Conservation (phyloP, 2,888 invertebrate species). For the Chrysolina americana region DNA sequence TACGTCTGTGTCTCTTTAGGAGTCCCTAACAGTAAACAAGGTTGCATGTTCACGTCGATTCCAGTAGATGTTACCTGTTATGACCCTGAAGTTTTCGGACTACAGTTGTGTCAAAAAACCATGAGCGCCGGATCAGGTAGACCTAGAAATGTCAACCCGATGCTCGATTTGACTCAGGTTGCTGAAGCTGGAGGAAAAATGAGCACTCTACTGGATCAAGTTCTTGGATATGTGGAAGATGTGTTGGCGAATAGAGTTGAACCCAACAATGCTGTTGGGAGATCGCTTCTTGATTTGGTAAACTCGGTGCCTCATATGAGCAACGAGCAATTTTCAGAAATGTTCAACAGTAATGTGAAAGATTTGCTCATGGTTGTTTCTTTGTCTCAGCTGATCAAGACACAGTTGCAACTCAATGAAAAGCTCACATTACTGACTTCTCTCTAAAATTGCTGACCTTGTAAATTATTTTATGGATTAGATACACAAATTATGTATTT, state of each 20-base stretch:
- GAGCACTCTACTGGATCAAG: constrained; percentile 82
- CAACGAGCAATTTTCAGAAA: constrained; percentile 90
- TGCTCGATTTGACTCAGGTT: constrained; percentile 82
- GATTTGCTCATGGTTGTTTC: constrained; percentile 98
- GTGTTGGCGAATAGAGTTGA: constrained; percentile 85
- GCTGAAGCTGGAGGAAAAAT: constrained; percentile 88
- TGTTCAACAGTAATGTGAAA: constrained; percentile 97
- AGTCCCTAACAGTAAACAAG: constrained; percentile 93
- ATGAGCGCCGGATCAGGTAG: constrained; percentile 71
- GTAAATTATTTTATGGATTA: not conserved
- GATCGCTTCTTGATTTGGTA: constrained; percentile 91
- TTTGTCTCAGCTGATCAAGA: constrained; percentile 94
- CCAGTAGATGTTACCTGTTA: constrained; percentile 91
- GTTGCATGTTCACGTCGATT: constrained; percentile 97
- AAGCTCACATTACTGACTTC: constrained; percentile 91
- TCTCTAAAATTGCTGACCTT: constrained; percentile 59
- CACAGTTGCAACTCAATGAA: constrained; percentile 96
- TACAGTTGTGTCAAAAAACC: constrained; percentile 89
- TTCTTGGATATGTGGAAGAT: constrained; percentile 91
- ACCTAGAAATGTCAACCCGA: constrained; percentile 68
- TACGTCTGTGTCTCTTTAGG: constrained; percentile 95
- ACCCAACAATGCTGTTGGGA: constrained; percentile 90
- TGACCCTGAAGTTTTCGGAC: constrained; percentile 90
- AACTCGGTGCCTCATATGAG: constrained; percentile 93
- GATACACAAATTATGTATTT: not conserved